Base-by-base conservation (phyloP, 2,888 invertebrate genomes). In the Psylliodes chrysocephalus region DNA sequence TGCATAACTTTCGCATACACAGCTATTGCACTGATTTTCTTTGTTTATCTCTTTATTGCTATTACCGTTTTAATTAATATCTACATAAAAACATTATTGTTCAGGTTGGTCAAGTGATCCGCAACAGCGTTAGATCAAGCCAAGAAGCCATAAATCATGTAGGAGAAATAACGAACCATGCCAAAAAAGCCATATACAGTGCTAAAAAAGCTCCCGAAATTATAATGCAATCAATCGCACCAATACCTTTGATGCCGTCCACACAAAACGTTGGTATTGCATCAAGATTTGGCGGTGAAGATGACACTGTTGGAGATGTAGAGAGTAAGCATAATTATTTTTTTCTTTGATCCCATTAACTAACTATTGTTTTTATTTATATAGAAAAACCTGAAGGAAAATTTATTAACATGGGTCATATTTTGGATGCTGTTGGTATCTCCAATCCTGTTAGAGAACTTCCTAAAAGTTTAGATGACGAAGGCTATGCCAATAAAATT, bases 341-440 rank as follows among this genome's bases (percentile, higher is more conserved):
- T n/a, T 22, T 22, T 22, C 22, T 22, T 22, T 4, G 22, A 22
- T 4, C 22, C 22, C 22, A 22, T 6, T 22, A 4, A 4, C 6
- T 2, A 22, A 6, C 22, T 22, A 22, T 22, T 2, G 22, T 22
- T 22, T 22, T 25, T 44, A 15, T 46, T 46, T 19, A n/a, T 46
- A 3, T 25, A 46, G 46, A 8, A 17, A 14, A 12, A 7, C 15
- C 49, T 22, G 46, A 14, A 25, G n/a, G n/a, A 6, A 61, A 75
- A 15, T 78, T 77, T 64, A 73, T 82, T 5, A 74, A 73, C 25
- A 63, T 80, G 63, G 79, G 79, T 2, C 69, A 79, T 22, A 68
- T 82, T 2, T 69, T 79, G 69, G 80, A 82, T 62, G 79, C 81
- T 7, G 71, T 80, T 8, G 82, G 81, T 8, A 42, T 82, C 2